Evolutionary conservation across 2,888 invertebrate genomes (phyloP).

Genomic region (Myopa tessellatipennis): DNA sequence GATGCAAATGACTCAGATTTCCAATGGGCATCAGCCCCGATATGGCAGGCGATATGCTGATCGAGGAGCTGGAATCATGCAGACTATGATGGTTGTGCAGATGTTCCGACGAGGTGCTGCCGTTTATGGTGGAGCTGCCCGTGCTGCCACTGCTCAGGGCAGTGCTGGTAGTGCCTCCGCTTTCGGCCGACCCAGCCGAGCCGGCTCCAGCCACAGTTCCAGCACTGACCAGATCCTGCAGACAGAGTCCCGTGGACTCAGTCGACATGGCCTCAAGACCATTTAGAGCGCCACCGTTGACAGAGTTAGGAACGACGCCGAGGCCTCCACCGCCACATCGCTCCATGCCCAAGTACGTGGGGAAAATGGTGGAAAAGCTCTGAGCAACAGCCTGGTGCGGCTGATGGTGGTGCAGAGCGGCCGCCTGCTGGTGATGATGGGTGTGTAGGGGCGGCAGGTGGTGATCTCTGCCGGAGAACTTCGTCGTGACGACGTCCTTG

Average conservation of each 20-base stretch:
- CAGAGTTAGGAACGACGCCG: slow-evolving; percentile 55
- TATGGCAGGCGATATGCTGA: slow-evolving; percentile 72
- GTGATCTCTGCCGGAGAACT: slow-evolving; percentile 65
- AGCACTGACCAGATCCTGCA: slow-evolving; percentile 76
- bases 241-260: slow-evolving; percentile 74
- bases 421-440: slow-evolving; percentile 60
- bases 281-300: slow-evolving; percentile 59
- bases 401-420: slow-evolving; percentile 60
- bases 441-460: slow-evolving; percentile 64
- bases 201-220: slow-evolving; percentile 68
- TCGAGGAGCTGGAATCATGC: slow-evolving; percentile 71
- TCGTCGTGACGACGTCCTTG: slow-evolving; percentile 68
- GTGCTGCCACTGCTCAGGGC: slow-evolving; percentile 62
- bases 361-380: slow-evolving; percentile 67
- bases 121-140: slow-evolving; percentile 63
- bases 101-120: slow-evolving; percentile 60
- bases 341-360: slow-evolving; percentile 66
- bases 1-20: slow-evolving; percentile 67
- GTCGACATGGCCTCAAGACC: slow-evolving; percentile 71
- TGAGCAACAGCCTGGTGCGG: slow-evolving; percentile 64
- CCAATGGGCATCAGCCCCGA: slow-evolving; percentile 71
- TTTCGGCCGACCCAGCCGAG: slow-evolving; percentile 62
- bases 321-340: slow-evolving; percentile 59
- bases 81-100: slow-evolving; percentile 69
- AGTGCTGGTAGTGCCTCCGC: slow-evolving; percentile 61